A percentile compares a stretch with the other conserved stretches of the same genome.
These are phyloP conservation scores for Philonicus albiceps DNA, from an alignment of 2,888 invertebrate genomes.

Conservation along the genomic window DNA sequence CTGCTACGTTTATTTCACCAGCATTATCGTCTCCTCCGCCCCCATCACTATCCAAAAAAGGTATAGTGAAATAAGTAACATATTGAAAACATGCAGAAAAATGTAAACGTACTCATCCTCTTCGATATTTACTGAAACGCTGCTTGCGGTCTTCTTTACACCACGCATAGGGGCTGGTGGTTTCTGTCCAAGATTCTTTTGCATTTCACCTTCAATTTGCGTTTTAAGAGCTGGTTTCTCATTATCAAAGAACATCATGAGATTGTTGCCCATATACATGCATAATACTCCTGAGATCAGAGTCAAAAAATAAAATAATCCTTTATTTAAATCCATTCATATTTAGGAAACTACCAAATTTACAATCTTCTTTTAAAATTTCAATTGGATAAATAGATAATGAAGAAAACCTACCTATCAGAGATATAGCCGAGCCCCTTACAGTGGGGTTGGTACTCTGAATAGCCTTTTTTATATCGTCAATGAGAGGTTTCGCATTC, in stretches of 20 bases:
- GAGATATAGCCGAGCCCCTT: slow-evolving; percentile 75
- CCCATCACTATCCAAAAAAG: slow-evolving; percentile 34
- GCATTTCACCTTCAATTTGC: slow-evolving; percentile 85
- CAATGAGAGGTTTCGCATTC: slow-evolving; percentile 77
- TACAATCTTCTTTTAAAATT: no score
- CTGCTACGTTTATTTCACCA: slow-evolving; percentile 68
- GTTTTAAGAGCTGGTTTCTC: slow-evolving; percentile 86
- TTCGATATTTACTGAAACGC: slow-evolving; percentile 49
- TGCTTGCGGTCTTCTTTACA: slow-evolving; percentile 54
- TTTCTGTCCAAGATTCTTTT: slow-evolving; percentile 78
- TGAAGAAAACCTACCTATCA: no score
- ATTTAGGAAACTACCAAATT: no score
- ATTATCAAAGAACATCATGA: slow-evolving; percentile 79
- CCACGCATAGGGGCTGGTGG: slow-evolving; percentile 80
- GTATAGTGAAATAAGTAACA: background rate
- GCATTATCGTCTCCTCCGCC: slow-evolving; percentile 64
- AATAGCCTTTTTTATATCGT: slow-evolving; percentile 82
- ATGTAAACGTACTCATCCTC: slow-evolving; percentile 45
- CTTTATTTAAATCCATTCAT: no score
- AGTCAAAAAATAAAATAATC: no score
- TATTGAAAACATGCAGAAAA: background rate
- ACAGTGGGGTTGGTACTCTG: slow-evolving; percentile 86
- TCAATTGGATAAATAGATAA: no score
- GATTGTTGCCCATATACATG: slow-evolving; percentile 78
- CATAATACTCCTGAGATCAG: slow-evolving; percentile 73